These are phyloP conservation scores for Aricia agestis DNA, from an alignment of 1,140 invertebrate species.

Conservation along the genomic window DNA sequence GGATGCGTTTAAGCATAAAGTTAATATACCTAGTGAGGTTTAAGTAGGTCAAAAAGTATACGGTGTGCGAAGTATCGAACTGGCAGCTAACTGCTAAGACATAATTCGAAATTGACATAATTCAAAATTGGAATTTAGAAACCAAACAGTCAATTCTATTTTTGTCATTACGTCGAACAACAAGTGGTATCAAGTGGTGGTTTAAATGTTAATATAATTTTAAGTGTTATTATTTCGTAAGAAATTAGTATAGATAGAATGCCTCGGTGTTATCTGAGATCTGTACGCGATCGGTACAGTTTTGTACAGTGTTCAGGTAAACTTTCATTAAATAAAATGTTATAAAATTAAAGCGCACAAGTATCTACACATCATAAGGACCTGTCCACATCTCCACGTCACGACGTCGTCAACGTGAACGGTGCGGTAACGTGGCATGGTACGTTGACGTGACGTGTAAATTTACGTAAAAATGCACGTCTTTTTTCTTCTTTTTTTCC, in stretches of 20 bases:
- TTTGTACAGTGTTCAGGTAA: slow-evolving; percentile 45
- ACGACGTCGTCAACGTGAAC: too few relatives aligned
- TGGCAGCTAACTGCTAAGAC: slow-evolving; percentile 39
- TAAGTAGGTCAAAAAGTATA: too few relatives aligned
- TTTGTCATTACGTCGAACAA: slow-evolving; percentile 55
- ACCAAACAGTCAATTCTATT: slow-evolving; percentile 35
- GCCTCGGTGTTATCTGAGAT: slow-evolving; percentile 58
- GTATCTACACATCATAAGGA: too few relatives aligned
- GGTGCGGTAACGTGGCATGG: too few relatives aligned
- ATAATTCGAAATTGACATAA: slow-evolving; percentile 20
- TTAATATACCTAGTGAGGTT: too few relatives aligned
- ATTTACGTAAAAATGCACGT: too few relatives aligned
- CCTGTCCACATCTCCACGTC: too few relatives aligned
- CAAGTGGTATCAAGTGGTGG: slow-evolving; percentile 54
- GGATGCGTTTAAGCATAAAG: too few relatives aligned
- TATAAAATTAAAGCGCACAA: too few relatives aligned
- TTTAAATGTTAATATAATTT: slow-evolving; percentile 20
- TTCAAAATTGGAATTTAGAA: slow-evolving; percentile 53
- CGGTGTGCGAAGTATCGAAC: slow-evolving; percentile 1
- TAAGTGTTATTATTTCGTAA: background rate
- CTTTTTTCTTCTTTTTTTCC: too few relatives aligned
- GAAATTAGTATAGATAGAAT: slow-evolving; percentile 33
- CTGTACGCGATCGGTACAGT: slow-evolving; percentile 39
- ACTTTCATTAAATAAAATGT: background rate
- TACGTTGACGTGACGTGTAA: too few relatives aligned